Base-by-base conservation (phyloP, 2,797 vertebrate species). In the Lagodon rhomboides region DNA sequence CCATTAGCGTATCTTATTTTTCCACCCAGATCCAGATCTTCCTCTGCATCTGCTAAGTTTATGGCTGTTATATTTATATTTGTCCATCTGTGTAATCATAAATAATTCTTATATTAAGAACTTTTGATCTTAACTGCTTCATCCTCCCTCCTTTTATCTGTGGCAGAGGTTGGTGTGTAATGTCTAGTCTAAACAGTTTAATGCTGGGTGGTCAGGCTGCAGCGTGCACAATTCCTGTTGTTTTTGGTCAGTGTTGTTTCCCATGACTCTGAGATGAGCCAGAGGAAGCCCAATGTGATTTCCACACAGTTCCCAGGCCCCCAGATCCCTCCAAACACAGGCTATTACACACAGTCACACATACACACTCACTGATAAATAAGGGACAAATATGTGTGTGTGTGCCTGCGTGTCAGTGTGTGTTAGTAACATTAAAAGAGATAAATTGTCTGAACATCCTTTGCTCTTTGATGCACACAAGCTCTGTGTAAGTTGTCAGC, bases 251-350 rank as follows among this genome's bases (percentile, higher is more conserved):
- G 53, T 84, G 77, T 85, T 75, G 80, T 82, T 91, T 92, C 89
- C 88, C 91, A 93, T 90, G 91, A 88, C 82, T 89, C 79, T 76
- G 74, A 77, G 85, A 84, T 86, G 84, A 91, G 91, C 89, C 61
- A 75, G 73, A 89, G 81, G 80, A 89, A 86, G 75, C 77, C 27
- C 78, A 68, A n/a, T 85, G 82, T 88, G 84, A 86, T 91, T 87
- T 87, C 60, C 70, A 83, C 75, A 79, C 83, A 77, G 88, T 92
- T 93, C 92, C 91, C 91, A 93, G 90, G 91, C 89, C 82, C 87
- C 80, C 67, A 77, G n/a, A 79, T 85, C 74, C 68, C 68, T 84
- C 51, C 56, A 53, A 86, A 80, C 84, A 85, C 68, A 84, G 80
- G 49, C 72, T 34, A 47, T 67, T 61, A 66, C 75, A 70, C 86